Percentiles rank a stretch among this genome's conserved stretches.
Evolutionary conservation across 2,113 vertebrate genomes (phyloP).

Genomic region (Philantomba maxwellii): DNA sequence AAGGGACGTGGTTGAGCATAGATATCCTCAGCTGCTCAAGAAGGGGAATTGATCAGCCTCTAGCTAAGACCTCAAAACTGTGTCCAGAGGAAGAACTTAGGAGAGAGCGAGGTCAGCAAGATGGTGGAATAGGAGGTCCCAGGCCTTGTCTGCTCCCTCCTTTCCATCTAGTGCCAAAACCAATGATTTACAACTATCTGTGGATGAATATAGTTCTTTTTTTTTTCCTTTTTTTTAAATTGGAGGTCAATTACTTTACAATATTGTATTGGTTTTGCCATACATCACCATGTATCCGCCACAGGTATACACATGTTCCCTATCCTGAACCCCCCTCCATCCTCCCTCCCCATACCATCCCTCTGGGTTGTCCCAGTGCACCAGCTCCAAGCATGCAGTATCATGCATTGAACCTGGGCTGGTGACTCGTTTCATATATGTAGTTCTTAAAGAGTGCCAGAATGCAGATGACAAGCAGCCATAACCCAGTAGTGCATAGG

Average conservation of each 20-base stretch:
- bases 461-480: not conserved
- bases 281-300: too few species aligned
- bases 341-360: too few species aligned
- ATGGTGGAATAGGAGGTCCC: not conserved
- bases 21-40: not conserved
- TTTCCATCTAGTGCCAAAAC: not conserved
- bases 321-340: too few species aligned
- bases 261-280: too few species aligned
- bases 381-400: too few species aligned
- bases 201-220: not conserved
- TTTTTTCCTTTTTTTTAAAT: too few species aligned
- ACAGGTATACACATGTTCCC: too few species aligned
- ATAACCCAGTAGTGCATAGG: not conserved
- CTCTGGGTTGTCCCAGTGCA: too few species aligned
- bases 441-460: not conserved
- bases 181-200: not conserved
- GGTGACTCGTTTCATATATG: too few species aligned
- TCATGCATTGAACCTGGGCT: too few species aligned
- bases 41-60: not conserved
- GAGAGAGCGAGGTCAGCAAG: not conserved
- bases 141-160: not conserved
- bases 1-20: not conserved
- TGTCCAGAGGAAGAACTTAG: not conserved
- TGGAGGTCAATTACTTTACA: too few species aligned
- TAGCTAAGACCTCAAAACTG: not conserved